Conservation (phyloP, 2,113 vertebrate genomes). For the Saccopteryx bilineata region DNA sequence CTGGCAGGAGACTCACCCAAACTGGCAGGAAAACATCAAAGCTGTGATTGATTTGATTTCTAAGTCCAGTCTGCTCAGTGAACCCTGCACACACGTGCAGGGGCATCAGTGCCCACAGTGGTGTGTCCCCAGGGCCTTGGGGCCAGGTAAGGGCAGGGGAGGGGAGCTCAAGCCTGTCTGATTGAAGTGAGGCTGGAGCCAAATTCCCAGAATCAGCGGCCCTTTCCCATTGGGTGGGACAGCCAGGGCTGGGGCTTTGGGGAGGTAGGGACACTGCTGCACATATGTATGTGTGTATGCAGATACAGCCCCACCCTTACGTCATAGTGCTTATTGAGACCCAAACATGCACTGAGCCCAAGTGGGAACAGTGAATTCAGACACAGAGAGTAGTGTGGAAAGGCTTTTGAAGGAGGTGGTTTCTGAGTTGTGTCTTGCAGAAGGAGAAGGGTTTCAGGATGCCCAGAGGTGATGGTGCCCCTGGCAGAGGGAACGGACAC, state of each 20-base stretch:
- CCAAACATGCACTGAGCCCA: neutral
- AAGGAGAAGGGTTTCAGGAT: neutral
- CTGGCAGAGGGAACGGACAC: neutral
- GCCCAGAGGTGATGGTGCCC: neutral
- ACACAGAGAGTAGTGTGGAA: accelerated
- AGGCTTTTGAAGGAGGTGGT: neutral
- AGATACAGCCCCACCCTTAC: neutral
- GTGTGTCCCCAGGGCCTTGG: neutral
- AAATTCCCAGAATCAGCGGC: neutral
- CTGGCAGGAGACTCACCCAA: neutral
- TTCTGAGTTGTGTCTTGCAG: neutral
- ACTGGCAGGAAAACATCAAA: neutral
- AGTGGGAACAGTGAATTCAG: neutral
- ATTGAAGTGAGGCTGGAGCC: neutral
- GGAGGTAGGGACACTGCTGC: neutral
- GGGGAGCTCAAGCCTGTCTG: neutral
- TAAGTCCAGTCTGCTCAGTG: neutral
- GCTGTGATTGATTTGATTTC: neutral
- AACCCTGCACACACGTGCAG: neutral
- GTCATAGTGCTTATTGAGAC: neutral
- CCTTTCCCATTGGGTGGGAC: neutral
- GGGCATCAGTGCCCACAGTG: too few relatives aligned
- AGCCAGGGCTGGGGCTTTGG: neutral
- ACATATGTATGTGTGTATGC: neutral
- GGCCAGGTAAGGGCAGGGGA: neutral